phyloP scores from a whole-genome alignment of 1,140 invertebrate genomes.

The Drosophila pachea region DNA sequence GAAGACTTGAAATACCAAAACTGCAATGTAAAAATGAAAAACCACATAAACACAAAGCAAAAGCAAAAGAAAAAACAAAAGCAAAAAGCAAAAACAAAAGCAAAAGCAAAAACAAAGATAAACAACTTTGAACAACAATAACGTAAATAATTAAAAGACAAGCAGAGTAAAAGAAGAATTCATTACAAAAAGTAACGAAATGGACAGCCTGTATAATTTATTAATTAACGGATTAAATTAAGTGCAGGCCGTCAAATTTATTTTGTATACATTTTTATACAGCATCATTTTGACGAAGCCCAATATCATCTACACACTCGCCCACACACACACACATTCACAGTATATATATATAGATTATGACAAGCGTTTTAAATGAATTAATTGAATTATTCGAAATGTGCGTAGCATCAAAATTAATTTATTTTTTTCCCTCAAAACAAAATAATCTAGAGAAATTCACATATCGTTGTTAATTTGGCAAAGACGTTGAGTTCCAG shows the following conservation, averaged over 20 bases:
- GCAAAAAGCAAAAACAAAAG: conserved; percentile 21
- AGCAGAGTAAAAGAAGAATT: conserved; percentile 18
- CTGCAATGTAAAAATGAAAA: conserved; percentile 62
- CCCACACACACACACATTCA: not conserved
- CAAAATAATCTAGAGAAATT: conserved; percentile 48
- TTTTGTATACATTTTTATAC: conserved; percentile 74
- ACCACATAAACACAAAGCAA: conserved; percentile 20
- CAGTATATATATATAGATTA: not conserved
- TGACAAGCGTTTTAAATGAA: conserved; percentile 5
- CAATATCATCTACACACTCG: not conserved
- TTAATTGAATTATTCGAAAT: conserved; percentile 11
- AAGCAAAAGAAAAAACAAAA: not conserved
- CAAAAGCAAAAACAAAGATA: conserved; percentile 10
- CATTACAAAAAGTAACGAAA: conserved; percentile 1
- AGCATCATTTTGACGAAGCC: conserved; percentile 54
- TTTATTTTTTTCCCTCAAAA: conserved; percentile 25
- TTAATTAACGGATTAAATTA: not conserved
- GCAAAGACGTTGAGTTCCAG: conserved; percentile 34
- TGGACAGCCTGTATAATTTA: not conserved
- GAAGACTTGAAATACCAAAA: conserved; percentile 61
- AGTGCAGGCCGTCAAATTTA: conserved; percentile 49
- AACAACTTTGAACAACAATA: conserved; percentile 55
- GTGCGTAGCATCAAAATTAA: conserved; percentile 26
- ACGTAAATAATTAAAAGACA: conserved; percentile 19
- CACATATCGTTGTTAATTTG: conserved; percentile 62